These are phyloP conservation scores for Aricia artaxerxes DNA, from an alignment of 2,888 invertebrate species.

Conservation along the genomic window DNA sequence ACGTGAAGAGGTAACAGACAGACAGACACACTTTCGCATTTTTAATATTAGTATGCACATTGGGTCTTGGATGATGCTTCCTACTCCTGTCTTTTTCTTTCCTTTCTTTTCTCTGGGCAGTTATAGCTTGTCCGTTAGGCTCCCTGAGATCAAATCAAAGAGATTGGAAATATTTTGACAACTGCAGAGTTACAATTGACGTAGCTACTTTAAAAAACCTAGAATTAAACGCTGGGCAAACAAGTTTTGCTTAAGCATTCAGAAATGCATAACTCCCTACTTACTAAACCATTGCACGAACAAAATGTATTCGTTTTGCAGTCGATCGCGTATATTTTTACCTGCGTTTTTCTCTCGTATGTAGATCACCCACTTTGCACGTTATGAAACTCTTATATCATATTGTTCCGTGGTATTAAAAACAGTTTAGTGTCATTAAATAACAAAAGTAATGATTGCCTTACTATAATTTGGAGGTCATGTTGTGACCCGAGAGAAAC, in stretches of 20 bases:
- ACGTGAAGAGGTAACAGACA: no score
- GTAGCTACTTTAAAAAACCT: no score
- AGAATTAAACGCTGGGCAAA: no score
- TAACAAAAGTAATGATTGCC: constrained; percentile 13
- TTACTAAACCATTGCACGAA: neutral
- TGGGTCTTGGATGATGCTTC: neutral
- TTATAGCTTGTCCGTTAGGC: no score
- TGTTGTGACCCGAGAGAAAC: constrained; percentile 9
- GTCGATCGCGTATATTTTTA: neutral
- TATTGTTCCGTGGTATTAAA: constrained; percentile 8
- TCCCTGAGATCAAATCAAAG: no score
- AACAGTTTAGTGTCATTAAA: constrained; percentile 19
- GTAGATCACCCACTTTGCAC: neutral
- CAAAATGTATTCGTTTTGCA: neutral
- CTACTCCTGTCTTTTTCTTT: neutral
- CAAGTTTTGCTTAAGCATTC: neutral
- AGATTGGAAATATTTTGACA: no score
- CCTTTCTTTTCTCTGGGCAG: neutral
- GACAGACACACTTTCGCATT: no score
- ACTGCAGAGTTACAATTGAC: no score
- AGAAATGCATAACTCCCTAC: neutral
- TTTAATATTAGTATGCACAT: no score
- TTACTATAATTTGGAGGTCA: neutral
- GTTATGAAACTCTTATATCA: constrained; percentile 13
- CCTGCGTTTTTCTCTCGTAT: neutral